These are phyloP conservation scores for Hippocampus barbouri DNA, from an alignment of 2,113 vertebrate species.

Conservation along the genomic window DNA sequence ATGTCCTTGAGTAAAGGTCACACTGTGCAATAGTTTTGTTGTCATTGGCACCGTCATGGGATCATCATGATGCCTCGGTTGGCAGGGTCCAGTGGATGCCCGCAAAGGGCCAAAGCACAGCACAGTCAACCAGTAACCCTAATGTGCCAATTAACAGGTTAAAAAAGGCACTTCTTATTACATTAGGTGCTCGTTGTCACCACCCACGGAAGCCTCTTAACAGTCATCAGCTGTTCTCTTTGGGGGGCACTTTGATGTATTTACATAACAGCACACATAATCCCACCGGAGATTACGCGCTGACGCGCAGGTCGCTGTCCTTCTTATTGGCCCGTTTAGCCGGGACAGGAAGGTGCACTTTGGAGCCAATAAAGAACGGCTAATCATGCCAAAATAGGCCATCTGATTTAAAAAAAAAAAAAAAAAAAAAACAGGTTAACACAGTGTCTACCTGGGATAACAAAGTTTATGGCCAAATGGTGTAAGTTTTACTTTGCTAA, in stretches of 20 bases:
- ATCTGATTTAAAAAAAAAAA: not conserved
- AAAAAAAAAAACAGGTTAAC: not conserved
- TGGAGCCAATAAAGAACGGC: not conserved
- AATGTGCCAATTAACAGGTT: not conserved
- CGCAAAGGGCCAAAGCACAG: not conserved
- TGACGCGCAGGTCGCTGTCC: constrained; percentile 33
- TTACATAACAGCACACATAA: not conserved
- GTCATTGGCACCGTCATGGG: not conserved
- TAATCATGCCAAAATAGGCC: not conserved
- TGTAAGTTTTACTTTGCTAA: too few relatives aligned
- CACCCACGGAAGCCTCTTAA: not conserved
- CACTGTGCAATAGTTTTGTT: not conserved
- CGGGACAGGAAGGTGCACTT: not conserved
- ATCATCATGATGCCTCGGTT: not conserved
- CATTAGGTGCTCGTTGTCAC: not conserved
- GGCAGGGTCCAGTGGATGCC: not conserved
- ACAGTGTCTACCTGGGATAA: not conserved
- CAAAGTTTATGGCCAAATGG: not conserved
- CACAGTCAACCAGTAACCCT: not conserved
- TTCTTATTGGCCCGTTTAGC: constrained; percentile 3
- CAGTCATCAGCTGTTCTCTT: not conserved
- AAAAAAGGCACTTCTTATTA: not conserved
- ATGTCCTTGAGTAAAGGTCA: not conserved
- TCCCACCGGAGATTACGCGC: constrained; percentile 28
- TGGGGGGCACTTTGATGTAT: not conserved